Conservation (phyloP, 2,113 vertebrate genomes). For the Oreochromis niloticus region DNA sequence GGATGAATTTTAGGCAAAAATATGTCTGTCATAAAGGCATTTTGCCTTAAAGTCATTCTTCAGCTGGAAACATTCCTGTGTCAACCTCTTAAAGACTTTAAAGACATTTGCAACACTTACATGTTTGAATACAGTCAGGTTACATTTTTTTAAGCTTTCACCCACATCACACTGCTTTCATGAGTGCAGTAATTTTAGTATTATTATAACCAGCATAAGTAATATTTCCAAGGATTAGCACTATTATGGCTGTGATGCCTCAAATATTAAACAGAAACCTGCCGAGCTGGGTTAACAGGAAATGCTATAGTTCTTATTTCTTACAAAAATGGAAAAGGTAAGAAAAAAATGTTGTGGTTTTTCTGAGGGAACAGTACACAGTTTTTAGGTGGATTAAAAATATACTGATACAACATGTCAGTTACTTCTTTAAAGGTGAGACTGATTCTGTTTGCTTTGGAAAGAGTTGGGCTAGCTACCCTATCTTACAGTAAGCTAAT, state of each 20-base stretch:
- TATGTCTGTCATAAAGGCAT: neutral
- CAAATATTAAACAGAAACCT: neutral
- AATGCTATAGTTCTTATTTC: neutral
- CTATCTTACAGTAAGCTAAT: accelerated
- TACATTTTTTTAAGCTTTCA: neutral
- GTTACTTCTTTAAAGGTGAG: neutral
- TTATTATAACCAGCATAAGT: neutral
- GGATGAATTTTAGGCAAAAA: neutral
- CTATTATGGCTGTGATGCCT: neutral
- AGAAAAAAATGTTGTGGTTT: neutral
- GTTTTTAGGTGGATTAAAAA: neutral
- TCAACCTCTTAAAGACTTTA: neutral
- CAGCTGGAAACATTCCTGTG: neutral
- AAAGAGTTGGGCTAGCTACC: neutral
- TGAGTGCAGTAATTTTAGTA: neutral
- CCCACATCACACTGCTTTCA: neutral
- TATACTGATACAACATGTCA: neutral
- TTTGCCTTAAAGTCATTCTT: neutral
- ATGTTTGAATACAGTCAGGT: neutral
- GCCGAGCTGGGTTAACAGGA: neutral
- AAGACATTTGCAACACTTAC: neutral
- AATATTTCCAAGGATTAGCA: neutral
- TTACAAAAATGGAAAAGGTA: accelerated
- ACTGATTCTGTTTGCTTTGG: neutral
- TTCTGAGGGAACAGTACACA: neutral